Evolutionary conservation across 2,113 vertebrate species (phyloP).

Genomic region (Carassius gibelio): DNA sequence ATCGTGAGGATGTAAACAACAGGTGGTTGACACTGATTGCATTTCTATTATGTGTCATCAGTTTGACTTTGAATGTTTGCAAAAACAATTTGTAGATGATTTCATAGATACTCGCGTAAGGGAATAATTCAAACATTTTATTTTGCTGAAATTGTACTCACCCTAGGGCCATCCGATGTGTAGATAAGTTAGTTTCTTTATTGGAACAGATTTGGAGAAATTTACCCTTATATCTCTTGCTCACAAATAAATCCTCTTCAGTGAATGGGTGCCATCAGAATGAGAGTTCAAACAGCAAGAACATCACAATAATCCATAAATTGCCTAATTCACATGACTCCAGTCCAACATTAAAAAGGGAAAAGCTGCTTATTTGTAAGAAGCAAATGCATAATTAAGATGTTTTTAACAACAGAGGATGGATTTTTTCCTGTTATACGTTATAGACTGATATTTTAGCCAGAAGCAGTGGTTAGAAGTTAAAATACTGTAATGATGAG

Average conservation of each 20-base stretch:
- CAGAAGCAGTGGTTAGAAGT: too few species aligned
- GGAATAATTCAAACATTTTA: too few species aligned
- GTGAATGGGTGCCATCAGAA: not conserved
- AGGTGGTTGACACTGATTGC: constrained; percentile 13
- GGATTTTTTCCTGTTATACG: too few species aligned
- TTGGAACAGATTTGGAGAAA: not conserved
- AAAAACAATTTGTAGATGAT: not conserved
- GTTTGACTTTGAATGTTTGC: not conserved
- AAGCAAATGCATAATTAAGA: too few species aligned
- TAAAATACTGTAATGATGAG: too few species aligned
- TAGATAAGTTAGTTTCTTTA: not conserved
- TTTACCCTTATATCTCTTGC: not conserved
- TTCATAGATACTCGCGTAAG: not conserved
- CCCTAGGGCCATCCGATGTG: not conserved
- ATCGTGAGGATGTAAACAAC: constrained; percentile 1
- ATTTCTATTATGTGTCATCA: not conserved
- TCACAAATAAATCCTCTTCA: too few species aligned
- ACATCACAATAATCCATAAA: not conserved
- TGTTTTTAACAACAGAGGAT: too few species aligned
- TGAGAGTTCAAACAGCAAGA: not conserved
- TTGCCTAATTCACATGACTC: too few species aligned
- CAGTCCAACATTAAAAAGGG: too few species aligned
- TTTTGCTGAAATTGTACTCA: not conserved
- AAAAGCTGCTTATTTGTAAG: too few species aligned
- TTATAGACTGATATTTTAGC: too few species aligned